Conservation (phyloP, 2,113 vertebrate species). For the Notothenia coriiceps region DNA sequence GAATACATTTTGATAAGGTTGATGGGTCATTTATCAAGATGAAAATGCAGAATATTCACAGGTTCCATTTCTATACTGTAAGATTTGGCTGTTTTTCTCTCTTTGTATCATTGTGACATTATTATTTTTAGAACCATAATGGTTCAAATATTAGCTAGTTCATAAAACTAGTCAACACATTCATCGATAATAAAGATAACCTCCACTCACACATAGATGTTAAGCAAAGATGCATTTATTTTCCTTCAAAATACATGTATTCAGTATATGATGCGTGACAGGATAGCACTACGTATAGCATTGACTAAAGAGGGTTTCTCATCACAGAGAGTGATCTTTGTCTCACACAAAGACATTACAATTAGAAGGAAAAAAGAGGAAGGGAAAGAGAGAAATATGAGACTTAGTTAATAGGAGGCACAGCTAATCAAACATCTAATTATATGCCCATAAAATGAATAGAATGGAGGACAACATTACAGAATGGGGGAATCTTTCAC, state of each 20-base stretch:
- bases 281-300: background rate
- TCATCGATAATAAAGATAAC: background rate
- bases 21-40: background rate
- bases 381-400: slow-evolving; percentile 18
- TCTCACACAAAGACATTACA: slow-evolving; percentile 32
- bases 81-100: background rate
- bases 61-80: background rate
- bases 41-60: background rate
- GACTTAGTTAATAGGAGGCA: slow-evolving; percentile 35
- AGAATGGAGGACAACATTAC: slow-evolving; percentile 47
- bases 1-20: background rate
- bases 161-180: background rate
- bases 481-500: slow-evolving; percentile 52
- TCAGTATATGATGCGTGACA: background rate
- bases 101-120: background rate
- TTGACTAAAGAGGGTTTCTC: slow-evolving; percentile 1
- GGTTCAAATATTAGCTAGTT: background rate
- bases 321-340: slow-evolving; percentile 14
- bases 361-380: slow-evolving; percentile 14
- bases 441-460: slow-evolving; percentile 50
- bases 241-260: background rate
- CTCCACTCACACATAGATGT: background rate
- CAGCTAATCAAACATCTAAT: slow-evolving; percentile 65
- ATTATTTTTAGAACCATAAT: background rate
- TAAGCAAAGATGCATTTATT: background rate